A percentile compares a stretch with the other conserved stretches of the same genome.
Conservation (phyloP, 2,888 invertebrate species). For the Aspidiotus rigidus region DNA sequence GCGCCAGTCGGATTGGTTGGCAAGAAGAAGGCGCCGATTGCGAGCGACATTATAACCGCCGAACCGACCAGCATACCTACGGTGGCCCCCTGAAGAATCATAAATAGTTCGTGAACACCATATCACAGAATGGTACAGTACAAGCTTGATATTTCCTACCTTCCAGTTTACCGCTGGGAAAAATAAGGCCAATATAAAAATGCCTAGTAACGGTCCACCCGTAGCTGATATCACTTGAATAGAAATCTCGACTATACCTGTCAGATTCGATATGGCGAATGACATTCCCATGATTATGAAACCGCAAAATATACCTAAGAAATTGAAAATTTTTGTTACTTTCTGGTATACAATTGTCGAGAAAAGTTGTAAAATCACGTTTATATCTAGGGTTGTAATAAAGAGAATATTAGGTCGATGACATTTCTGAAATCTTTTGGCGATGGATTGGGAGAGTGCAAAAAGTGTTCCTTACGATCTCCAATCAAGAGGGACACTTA, state of each 20-base stretch:
- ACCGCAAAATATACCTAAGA: slow-evolving; percentile 57
- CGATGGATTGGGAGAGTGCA: too few species aligned
- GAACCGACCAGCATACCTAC: slow-evolving; percentile 69
- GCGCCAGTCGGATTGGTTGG: slow-evolving; percentile 49
- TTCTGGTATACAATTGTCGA: too few species aligned
- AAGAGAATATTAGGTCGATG: too few species aligned
- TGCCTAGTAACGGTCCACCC: slow-evolving; percentile 72
- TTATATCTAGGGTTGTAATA: too few species aligned
- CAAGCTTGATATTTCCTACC: slow-evolving; percentile 43
- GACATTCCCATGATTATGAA: slow-evolving; percentile 66
- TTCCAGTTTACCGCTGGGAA: slow-evolving; percentile 76
- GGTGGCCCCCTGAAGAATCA: slow-evolving; percentile 55
- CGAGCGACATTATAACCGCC: slow-evolving; percentile 65
- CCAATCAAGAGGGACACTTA: too few species aligned
- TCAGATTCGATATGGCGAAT: slow-evolving; percentile 63
- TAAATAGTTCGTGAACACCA: neutral
- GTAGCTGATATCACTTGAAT: slow-evolving; percentile 75
- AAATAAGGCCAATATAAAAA: slow-evolving; percentile 71
- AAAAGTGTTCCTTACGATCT: too few species aligned
- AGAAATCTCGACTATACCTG: slow-evolving; percentile 75
- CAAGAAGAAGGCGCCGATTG: slow-evolving; percentile 58
- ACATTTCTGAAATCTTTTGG: too few species aligned
- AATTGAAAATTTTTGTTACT: neutral
- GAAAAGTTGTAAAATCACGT: too few species aligned
- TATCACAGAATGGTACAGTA: neutral